Conservation (phyloP, 1,140 invertebrate genomes). For the Calycopis cecrops region DNA sequence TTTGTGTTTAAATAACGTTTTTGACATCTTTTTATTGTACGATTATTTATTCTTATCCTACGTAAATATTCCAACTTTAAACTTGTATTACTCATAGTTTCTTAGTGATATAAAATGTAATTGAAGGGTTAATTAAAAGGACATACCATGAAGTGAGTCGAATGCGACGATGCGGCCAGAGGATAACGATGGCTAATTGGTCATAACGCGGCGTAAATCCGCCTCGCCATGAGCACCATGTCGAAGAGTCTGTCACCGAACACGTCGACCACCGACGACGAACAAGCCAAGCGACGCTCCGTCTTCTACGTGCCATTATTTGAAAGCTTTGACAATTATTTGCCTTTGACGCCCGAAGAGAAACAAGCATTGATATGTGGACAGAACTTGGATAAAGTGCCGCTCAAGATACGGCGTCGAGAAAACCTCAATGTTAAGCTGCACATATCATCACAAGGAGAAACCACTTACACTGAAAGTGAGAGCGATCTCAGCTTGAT, state of each 20-base stretch:
- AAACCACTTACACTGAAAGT: slow-evolving; percentile 60
- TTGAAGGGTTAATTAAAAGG: slow-evolving; percentile 27
- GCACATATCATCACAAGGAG: slow-evolving; percentile 43
- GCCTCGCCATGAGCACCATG: slow-evolving; percentile 44
- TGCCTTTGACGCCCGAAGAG: slow-evolving; percentile 62
- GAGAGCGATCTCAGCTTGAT: slow-evolving; percentile 59
- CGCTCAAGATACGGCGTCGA: slow-evolving; percentile 51
- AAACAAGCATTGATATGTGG: slow-evolving; percentile 65
- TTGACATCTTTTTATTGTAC: slow-evolving; percentile 9
- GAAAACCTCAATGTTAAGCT: slow-evolving; percentile 25
- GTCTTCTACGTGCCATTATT: slow-evolving; percentile 78
- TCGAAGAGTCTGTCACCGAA: slow-evolving; percentile 47
- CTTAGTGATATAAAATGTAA: not conserved
- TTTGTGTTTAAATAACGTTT: no score
- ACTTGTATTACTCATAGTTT: slow-evolving; percentile 8
- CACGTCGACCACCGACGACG: slow-evolving; percentile 49
- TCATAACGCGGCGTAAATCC: slow-evolving; percentile 60
- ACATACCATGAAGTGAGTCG: slow-evolving; percentile 44
- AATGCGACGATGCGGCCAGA: slow-evolving; percentile 51
- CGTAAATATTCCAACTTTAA: slow-evolving; percentile 34
- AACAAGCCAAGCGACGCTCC: slow-evolving; percentile 72
- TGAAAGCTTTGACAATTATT: slow-evolving; percentile 71
- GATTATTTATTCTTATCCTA: slow-evolving; percentile 3
- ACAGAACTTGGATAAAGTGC: slow-evolving; percentile 35
- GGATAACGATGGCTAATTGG: slow-evolving; percentile 33